Base-by-base conservation (phyloP, 2,113 vertebrate genomes). In the Prochilodus magdalenae region DNA sequence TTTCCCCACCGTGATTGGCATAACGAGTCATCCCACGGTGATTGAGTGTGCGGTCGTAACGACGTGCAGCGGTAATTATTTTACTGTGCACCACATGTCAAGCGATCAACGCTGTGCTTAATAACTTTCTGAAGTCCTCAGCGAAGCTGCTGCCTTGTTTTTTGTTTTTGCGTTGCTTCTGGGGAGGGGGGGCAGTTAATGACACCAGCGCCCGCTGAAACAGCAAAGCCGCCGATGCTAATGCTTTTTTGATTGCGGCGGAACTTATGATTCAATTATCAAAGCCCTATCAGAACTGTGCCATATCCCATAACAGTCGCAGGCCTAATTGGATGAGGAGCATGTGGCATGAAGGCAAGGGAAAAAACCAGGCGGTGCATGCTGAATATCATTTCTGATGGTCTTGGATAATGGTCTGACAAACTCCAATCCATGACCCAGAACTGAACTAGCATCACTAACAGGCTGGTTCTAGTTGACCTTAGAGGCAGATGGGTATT, bases 251-350 rank as follows among this genome's bases (percentile, higher is more conserved):
- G 36, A 84, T 79, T 80, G 62, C 55, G 20, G 36, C 26, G 70
- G 57, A 75, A 84, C 72, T 70, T 75, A 57, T 77, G 79, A 86
- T 81, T 69, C 75, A 85, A 83, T 83, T 77, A 84, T 80, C 47
- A 81, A 83, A 85, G 70, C 53, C 74, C 49, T 75, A 75, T 80
- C 71, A 72, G 73, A 82, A 82, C 76, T 51, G 26, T 71, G 47
- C 30, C 51, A 14, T 63, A 83, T 72, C 75, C 78, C 74, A 70
- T 83, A 80, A 80, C 77, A 87, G 44, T 74, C 78, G 73, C 65
- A 53, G 47, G 78, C 4, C 15, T 74, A 40, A 80, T 67, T 83
- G 60, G 47, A 86, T 83, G 73, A 81, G 74, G 27, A 75, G 18
- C 63, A 20, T 16, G n/a, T 14, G 49, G 36, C 36, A 26, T 53